phyloP scores from a whole-genome alignment of 2,797 vertebrate species.

The Esox lucius region DNA sequence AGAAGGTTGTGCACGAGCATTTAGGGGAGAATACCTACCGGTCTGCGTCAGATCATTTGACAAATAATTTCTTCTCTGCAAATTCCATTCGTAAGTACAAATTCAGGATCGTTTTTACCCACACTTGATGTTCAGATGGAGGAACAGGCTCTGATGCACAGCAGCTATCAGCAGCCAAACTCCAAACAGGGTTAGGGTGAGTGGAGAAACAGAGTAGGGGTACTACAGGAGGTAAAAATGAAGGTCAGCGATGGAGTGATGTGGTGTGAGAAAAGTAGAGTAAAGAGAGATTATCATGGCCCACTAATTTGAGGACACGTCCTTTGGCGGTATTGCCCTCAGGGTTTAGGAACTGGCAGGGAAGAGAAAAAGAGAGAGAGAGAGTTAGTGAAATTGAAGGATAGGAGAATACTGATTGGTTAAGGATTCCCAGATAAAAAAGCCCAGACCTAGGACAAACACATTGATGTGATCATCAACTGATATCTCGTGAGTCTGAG shows the following conservation, averaged over 20 bases:
- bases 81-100: no score
- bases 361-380: not conserved
- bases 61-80: no score
- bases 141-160: not conserved
- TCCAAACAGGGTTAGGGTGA: not conserved
- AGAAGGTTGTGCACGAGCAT: no score
- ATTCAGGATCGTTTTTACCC: no score
- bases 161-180: not conserved
- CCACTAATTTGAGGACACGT: not conserved
- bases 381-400: not conserved
- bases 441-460: not conserved
- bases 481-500: not conserved
- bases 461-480: not conserved
- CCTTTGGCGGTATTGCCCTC: not conserved
- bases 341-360: not conserved
- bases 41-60: no score
- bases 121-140: not conserved
- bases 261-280: not conserved
- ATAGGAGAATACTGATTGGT: not conserved
- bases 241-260: not conserved
- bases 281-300: not conserved
- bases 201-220: not conserved
- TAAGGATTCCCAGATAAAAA: not conserved
- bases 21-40: no score
- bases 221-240: not conserved